Base-by-base conservation (phyloP, 2,888 invertebrate genomes). In the Drosophila infuscata region DNA sequence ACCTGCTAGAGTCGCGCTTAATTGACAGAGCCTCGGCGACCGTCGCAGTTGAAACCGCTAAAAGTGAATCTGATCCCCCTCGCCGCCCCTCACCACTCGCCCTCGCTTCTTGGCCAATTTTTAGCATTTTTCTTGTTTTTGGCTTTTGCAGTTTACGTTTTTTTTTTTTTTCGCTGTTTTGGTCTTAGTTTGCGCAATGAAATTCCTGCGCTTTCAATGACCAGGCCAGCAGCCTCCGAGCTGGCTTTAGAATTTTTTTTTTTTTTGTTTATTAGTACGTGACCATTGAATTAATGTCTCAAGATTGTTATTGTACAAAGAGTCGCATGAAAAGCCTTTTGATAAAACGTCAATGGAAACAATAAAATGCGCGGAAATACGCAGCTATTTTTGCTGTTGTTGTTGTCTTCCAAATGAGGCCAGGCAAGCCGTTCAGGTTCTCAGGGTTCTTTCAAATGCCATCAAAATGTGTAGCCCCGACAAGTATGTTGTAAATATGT, bases 191-290 rank as follows among this genome's bases (percentile, higher is more conserved):
- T 77, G 81, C 78, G 81, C 78, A 79, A 79, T 67, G 82, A 66
- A 77, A 79, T 79, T 82, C 74, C 74, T 71, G 49, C 33, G 49
- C 38, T 65, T 72, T 63, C 63, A 67, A 74, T 65, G 53, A 32
- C 57, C 52, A 20, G 48, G 38, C 20, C 56, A 52, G 25, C 49
- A 57, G 68, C 56, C 64, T 58, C 71, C 41, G 69, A 60, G 25
- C 59, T 76, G 67, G n/a, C 77, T 88, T 79, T 72, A 84, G 90
- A 90, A 81, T 51, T 20, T 29, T 32, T 36, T 56, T 74, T 25
- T 32, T 36, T 36, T 75, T 33, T 25, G 25, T 36, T 36, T 74
- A 87, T 81, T 78, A 71, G 70, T 79, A 83, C 83, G 90, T 90
- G 86, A 77, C 68, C 74, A 76, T 64, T 78, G 82, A 73, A 73